Evolutionary conservation across 30 jellyfish, hydroid and myxozoan species (phyloP).

Genomic region (Cassiopea andromeda): DNA sequence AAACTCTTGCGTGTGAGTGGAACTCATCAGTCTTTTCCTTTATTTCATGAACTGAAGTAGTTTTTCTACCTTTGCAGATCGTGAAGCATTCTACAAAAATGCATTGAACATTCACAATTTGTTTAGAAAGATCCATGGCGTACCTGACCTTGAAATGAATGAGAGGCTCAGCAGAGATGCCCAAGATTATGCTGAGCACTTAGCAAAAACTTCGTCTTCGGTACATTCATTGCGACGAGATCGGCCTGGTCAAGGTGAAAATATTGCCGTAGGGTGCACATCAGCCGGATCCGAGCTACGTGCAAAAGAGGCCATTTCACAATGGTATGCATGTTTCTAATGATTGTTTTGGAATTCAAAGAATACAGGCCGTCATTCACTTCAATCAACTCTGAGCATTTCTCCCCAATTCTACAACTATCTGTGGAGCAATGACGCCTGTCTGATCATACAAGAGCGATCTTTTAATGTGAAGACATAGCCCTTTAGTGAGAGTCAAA

Average conservation of each 20-base stretch:
- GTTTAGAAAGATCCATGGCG: constrained; percentile 81
- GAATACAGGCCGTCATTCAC: no score
- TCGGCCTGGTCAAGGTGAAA: constrained; percentile 99
- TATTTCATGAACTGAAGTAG: background rate
- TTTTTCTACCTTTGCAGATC: constrained; percentile 50
- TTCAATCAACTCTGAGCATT: no score
- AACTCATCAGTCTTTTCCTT: background rate
- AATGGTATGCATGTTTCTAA: constrained; percentile 69
- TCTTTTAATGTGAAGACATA: no score
- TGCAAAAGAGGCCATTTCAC: constrained; percentile 91
- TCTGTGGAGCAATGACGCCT: no score
- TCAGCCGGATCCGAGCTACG: constrained; percentile 88
- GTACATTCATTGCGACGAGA: constrained; percentile 82
- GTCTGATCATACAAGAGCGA: no score
- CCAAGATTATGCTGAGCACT: constrained; percentile 82
- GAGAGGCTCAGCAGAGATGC: constrained; percentile 87
- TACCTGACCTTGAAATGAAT: constrained; percentile 84
- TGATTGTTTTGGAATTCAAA: no score
- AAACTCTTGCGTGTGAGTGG: background rate
- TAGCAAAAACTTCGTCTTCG: constrained; percentile 71
- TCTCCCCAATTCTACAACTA: no score
- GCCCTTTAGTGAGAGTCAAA: no score
- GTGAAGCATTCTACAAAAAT: constrained; percentile 69
- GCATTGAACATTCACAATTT: constrained; percentile 79
- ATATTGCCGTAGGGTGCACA: constrained; percentile 96